Evolutionary conservation across 2,113 vertebrate species (phyloP).

Genomic region (Marcusenius ussheri): DNA sequence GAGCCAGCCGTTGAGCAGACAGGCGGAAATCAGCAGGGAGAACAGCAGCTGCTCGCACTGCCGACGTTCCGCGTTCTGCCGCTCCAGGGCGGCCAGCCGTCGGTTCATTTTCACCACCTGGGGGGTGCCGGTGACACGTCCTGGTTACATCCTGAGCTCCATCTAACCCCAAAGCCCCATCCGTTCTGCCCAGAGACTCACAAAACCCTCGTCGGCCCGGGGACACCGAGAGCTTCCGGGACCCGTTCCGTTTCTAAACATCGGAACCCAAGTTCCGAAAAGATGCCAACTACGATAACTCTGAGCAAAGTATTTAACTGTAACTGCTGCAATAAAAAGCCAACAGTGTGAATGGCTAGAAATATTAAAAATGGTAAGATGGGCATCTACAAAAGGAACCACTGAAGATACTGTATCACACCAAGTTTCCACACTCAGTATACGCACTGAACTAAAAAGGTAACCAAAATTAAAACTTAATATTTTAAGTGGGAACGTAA

Average conservation of each 20-base stretch:
- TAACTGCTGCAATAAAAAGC: not conserved
- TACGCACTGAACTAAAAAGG: not conserved
- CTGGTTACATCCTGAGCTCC: not conserved
- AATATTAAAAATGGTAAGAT: not conserved
- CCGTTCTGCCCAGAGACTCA: not conserved
- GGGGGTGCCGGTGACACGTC: constrained; percentile 3
- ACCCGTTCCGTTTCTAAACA: not conserved
- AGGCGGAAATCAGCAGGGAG: constrained; percentile 54
- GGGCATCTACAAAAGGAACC: not conserved
- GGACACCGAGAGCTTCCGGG: not conserved
- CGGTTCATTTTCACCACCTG: constrained; percentile 60
- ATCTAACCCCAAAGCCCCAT: not conserved
- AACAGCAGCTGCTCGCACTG: constrained; percentile 60
- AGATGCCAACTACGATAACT: not conserved
- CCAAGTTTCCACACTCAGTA: not conserved
- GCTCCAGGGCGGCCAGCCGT: constrained; percentile 57
- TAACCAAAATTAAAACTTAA: not conserved
- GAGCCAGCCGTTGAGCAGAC: constrained; percentile 65
- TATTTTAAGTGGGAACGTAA: not conserved
- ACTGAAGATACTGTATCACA: not conserved
- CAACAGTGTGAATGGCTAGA: not conserved
- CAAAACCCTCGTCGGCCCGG: not conserved
- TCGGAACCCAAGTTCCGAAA: not conserved
- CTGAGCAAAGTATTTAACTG: not conserved
- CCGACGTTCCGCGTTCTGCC: constrained; percentile 42